phyloP scores from a whole-genome alignment of 2,797 vertebrate species.

The Trematocara caparti region DNA sequence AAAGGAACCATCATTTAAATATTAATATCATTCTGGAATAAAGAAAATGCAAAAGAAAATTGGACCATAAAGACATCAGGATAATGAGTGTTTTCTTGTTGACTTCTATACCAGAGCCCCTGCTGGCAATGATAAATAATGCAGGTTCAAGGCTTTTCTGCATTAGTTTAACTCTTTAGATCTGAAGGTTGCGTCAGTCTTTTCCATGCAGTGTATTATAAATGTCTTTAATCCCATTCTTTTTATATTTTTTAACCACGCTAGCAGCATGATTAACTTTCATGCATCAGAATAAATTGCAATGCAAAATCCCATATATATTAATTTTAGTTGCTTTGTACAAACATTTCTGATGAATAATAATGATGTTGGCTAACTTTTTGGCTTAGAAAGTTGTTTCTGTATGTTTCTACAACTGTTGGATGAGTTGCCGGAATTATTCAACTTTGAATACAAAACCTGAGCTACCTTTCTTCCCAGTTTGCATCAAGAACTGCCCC shows the following conservation, averaged over 20 bases:
- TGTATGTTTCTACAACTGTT: neutral
- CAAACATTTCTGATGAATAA: neutral
- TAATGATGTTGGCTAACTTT: neutral
- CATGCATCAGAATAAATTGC: neutral
- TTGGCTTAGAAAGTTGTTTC: neutral
- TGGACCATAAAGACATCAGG: neutral
- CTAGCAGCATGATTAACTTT: neutral
- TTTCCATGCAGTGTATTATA: accelerated
- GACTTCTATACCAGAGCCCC: neutral
- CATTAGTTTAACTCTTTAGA: neutral
- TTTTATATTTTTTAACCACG: neutral
- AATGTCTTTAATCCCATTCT: neutral
- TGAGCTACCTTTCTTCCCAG: neutral
- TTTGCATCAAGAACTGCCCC: neutral
- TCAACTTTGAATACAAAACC: neutral
- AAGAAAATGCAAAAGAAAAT: neutral
- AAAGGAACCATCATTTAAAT: neutral
- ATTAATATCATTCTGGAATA: accelerated
- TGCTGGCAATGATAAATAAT: neutral
- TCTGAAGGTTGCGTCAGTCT: accelerated
- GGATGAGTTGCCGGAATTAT: neutral
- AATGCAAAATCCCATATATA: neutral
- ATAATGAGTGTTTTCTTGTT: neutral
- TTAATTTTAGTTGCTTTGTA: neutral
- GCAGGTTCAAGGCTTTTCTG: neutral